phyloP scores from a whole-genome alignment of 2,888 invertebrate genomes.

The Conistra vaccinii region DNA sequence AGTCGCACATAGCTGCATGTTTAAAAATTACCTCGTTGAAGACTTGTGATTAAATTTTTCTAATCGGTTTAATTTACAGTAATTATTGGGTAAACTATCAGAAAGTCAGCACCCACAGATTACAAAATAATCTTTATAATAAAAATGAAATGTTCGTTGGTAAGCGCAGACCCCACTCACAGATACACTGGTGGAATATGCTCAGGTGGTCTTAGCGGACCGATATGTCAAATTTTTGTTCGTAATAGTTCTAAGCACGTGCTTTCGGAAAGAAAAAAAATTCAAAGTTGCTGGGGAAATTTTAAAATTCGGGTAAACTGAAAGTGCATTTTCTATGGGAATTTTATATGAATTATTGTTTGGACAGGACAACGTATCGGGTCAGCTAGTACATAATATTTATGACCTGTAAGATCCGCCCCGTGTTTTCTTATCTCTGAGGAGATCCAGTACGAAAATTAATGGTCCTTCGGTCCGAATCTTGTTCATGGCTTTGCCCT shows the following conservation, averaged over 20 bases:
- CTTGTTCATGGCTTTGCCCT: constrained; percentile 2
- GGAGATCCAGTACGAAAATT: not conserved
- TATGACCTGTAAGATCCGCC: constrained; percentile 4
- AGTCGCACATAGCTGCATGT: not conserved
- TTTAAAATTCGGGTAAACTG: no score
- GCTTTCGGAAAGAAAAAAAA: no score
- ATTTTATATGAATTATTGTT: not conserved
- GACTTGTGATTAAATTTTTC: not conserved
- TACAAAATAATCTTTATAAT: not conserved
- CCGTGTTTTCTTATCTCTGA: constrained; percentile 12
- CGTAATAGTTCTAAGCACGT: no score
- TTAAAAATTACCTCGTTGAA: not conserved
- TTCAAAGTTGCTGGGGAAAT: no score
- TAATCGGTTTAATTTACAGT: not conserved
- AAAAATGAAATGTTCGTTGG: no score
- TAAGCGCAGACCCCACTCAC: not conserved
- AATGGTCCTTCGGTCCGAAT: constrained; percentile 38
- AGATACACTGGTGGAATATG: no score
- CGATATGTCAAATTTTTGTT: not conserved
- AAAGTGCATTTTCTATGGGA: no score
- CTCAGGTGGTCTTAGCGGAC: no score
- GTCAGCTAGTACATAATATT: not conserved
- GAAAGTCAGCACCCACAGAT: not conserved
- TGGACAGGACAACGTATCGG: not conserved
- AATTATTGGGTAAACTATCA: not conserved